Conservation (phyloP, 2,113 vertebrate species). For the Rhipidura dahli region DNA sequence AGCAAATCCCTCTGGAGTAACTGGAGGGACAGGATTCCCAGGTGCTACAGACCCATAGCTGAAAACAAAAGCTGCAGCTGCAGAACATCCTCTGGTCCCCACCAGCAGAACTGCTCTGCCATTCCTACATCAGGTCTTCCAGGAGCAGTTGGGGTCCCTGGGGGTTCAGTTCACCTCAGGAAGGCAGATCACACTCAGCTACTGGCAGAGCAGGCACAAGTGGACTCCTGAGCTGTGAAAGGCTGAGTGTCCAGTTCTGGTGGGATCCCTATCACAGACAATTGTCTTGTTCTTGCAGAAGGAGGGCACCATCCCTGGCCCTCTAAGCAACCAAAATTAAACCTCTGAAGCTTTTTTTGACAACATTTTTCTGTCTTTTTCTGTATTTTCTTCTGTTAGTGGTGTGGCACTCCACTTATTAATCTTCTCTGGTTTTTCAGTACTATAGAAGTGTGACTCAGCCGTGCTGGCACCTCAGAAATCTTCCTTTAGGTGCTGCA, state of each 20-base stretch:
- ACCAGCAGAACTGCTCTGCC: not conserved
- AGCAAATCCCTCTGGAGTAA: not conserved
- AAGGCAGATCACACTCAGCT: not conserved
- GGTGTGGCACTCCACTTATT: not conserved
- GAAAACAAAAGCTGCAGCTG: not conserved
- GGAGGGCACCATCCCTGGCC: not conserved
- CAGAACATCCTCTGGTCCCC: not conserved
- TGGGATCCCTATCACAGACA: not conserved
- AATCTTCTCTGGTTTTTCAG: not conserved
- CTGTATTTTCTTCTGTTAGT: not conserved
- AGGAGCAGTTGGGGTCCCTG: not conserved
- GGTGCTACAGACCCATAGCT: not conserved
- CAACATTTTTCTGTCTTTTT: not conserved
- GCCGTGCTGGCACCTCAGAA: not conserved
- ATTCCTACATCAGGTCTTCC: not conserved
- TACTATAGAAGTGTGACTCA: not conserved
- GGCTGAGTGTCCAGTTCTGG: not conserved
- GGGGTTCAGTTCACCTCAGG: fast-evolving
- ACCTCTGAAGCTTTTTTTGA: not conserved
- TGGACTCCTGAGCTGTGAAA: not conserved
- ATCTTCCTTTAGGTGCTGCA: not conserved
- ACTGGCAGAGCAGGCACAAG: not conserved
- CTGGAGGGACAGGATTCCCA: not conserved
- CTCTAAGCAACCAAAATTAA: not conserved
- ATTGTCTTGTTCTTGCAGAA: not conserved